phyloP scores from a whole-genome alignment of 2,888 invertebrate species.

The Augochlorella aurata region DNA sequence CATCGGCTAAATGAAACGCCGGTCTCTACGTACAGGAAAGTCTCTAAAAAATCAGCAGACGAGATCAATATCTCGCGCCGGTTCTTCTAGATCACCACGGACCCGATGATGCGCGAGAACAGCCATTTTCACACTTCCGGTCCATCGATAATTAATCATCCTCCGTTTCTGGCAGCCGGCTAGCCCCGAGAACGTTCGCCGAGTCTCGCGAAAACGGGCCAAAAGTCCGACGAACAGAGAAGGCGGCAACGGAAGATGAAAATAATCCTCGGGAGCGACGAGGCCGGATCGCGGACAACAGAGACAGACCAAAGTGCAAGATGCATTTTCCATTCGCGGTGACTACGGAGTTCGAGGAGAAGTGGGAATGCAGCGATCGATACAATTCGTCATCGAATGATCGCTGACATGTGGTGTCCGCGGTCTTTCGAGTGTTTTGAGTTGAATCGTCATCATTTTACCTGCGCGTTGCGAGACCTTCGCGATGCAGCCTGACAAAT shows the following conservation, averaged over 20 bases:
- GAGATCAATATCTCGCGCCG: neutral
- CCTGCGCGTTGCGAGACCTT: too few relatives aligned
- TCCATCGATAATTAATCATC: constrained; percentile 60
- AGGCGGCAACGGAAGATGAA: neutral
- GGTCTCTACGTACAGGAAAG: neutral
- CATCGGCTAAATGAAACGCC: neutral
- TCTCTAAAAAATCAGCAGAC: neutral
- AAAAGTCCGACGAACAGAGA: constrained; percentile 12
- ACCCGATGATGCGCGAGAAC: neutral
- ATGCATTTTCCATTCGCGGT: neutral
- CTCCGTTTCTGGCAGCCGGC: constrained; percentile 26
- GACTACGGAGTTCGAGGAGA: neutral
- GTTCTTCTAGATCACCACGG: neutral
- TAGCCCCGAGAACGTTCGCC: constrained; percentile 30
- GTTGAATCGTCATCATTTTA: too few relatives aligned
- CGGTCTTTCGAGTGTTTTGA: too few relatives aligned
- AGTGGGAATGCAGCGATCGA: neutral
- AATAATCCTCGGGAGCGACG: constrained; percentile 18
- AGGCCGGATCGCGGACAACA: neutral
- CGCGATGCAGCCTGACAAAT: too few relatives aligned
- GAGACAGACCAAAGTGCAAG: neutral
- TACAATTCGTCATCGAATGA: too few relatives aligned
- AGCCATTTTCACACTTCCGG: neutral
- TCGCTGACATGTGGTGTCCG: too few relatives aligned
- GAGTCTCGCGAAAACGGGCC: constrained; percentile 18